Evolutionary conservation across 2,888 invertebrate genomes (phyloP), one percentile per base, ranked within the genome.

Genomic region (Synergus gifuensis): DNA sequence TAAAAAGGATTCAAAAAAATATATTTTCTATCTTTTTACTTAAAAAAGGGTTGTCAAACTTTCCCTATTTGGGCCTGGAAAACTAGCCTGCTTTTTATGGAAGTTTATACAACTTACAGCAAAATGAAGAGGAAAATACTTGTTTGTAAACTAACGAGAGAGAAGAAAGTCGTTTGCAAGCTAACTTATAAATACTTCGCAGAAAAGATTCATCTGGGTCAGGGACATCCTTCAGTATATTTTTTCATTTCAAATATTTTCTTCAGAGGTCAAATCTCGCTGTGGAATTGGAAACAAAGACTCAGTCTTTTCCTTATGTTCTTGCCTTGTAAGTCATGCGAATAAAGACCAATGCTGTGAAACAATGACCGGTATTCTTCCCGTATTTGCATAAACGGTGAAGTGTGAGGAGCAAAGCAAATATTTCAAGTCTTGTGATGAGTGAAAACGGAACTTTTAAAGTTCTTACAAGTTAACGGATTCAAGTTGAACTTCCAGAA

Each of bases 351-450:
- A 80, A 76, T 73, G 64, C 79, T 66, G n/a, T 42, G 36, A 77
- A 80, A 83, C 83, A 83, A 81, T 83, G 82, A 80, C 79, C 80
- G 79, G 79, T 78, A 80, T 81, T 80, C 77, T 69, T 69, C 44
- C 69, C 16, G 49, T 49, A 49, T 69, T 69, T 69, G 69, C 69
- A 69, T 69, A 69, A 69, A 28, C 28, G 22, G 69, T 69, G 28
- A 49, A 49, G 69, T 69, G 46, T 49, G 28, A 49, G 69, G 28
- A 36, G 69, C 49, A 49, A 49, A 16, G 69, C 28, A 69, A 69
- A 69, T 46, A 36, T 49, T 49, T 46, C 69, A 69, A 46, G n/a
- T 22, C n/a, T 40, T 22, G 18, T 46, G 14, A 46, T 69, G 67
- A 46, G 46, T 46, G 46, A 69, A 49, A 69, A 67, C 67, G 67